Conservation (phyloP, 2,888 invertebrate genomes). For the Agonopterix heracliana region DNA sequence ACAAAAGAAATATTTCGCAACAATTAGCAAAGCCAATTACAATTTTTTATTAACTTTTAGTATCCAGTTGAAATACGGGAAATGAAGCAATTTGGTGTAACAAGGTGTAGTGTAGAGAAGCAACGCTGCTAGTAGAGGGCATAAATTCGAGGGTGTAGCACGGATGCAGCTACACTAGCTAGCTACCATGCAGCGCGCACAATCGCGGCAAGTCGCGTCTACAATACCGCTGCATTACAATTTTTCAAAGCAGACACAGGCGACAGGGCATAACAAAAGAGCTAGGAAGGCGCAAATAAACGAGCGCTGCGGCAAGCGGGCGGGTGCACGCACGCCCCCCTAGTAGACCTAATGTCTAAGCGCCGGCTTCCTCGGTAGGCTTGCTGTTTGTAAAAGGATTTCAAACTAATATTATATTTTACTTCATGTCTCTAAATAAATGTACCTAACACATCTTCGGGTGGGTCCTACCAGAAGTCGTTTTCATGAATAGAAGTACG, state of each 20-base stretch:
- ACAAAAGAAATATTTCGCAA: too few species aligned
- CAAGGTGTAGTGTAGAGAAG: too few species aligned
- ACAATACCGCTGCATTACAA: constrained; percentile 69
- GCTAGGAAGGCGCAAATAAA: constrained; percentile 71
- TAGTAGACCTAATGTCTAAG: constrained; percentile 4
- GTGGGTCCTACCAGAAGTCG: too few species aligned
- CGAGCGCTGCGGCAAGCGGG: constrained; percentile 60
- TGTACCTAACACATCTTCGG: too few species aligned
- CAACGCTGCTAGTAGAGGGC: constrained; percentile 7
- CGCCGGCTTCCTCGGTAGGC: neutral
- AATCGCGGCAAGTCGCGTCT: constrained; percentile 57
- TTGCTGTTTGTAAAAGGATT: neutral
- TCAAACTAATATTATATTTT: neutral
- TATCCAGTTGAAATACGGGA: too few species aligned
- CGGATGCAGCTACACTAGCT: constrained; percentile 9
- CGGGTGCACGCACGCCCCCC: constrained; percentile 44
- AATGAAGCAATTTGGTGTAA: too few species aligned
- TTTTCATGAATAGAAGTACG: too few species aligned
- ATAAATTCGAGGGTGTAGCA: constrained; percentile 35
- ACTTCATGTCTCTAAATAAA: neutral
- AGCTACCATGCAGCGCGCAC: constrained; percentile 37
- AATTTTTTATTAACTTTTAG: too few species aligned
- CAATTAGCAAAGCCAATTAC: too few species aligned
- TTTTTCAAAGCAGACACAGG: constrained; percentile 71
- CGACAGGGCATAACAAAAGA: constrained; percentile 71